Evolutionary conservation across 2,888 invertebrate genomes (phyloP).

Genomic region (Thymelicus sylvestris): DNA sequence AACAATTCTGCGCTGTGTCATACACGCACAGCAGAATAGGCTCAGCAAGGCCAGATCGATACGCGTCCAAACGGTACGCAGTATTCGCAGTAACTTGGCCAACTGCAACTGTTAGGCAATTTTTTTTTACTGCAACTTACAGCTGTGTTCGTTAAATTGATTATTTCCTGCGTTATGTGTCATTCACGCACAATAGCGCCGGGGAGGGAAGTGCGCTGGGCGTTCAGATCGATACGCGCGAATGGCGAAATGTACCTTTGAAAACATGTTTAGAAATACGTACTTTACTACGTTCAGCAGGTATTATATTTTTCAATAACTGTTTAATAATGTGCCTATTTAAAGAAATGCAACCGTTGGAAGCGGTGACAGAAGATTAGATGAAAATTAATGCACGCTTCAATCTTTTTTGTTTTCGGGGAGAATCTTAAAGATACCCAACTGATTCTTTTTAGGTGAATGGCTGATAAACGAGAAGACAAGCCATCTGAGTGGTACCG

Average conservation of each 20-base stretch:
- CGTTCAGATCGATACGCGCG: constrained; percentile 28
- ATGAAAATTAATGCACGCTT: no score
- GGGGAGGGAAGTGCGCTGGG: constrained; percentile 14
- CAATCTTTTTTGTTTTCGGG: no score
- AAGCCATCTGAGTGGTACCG: no score
- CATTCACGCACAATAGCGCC: constrained; percentile 28
- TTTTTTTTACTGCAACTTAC: constrained; percentile 44
- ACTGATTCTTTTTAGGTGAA: no score
- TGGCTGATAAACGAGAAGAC: no score
- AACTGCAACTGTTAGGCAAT: background rate
- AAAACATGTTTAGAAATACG: constrained; percentile 5
- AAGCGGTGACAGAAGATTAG: no score
- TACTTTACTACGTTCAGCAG: background rate
- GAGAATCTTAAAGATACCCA: no score
- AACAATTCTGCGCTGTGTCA: background rate
- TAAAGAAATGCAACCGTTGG: no score
- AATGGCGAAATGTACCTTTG: constrained; percentile 6
- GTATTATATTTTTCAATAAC: no score
- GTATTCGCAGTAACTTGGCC: background rate
- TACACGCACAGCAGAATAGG: no score
- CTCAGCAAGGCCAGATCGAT: background rate
- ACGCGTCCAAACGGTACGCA: background rate
- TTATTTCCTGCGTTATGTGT: constrained; percentile 23
- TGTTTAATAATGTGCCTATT: no score
- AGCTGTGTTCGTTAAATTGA: constrained; percentile 24